These are phyloP conservation scores for Lepus timidus DNA, from an alignment of 2,113 vertebrate species.

Conservation along the genomic window DNA sequence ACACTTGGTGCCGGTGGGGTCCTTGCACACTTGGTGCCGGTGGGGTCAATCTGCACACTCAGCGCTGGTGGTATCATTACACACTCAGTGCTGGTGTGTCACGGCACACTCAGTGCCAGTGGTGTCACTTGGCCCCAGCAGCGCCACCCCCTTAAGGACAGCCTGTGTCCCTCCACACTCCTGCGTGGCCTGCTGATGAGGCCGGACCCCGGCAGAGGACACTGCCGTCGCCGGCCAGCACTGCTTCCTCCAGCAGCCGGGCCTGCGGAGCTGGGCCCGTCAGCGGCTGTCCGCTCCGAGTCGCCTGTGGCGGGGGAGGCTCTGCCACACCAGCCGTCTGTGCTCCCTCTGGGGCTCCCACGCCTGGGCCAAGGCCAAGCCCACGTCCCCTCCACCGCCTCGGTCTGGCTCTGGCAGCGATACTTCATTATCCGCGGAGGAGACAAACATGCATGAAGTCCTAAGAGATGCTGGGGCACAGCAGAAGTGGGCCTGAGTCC, in stretches of 20 bases:
- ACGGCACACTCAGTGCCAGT: not conserved
- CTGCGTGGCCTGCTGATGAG: conserved; percentile 62
- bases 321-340: rapidly evolving
- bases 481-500: rapidly evolving
- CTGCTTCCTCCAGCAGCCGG: conserved; percentile 30
- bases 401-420: not conserved
- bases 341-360: rapidly evolving
- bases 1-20: not conserved
- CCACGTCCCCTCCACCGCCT: too few relatives aligned
- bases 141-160: conserved; percentile 24
- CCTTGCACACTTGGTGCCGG: too few relatives aligned
- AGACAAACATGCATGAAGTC: too few relatives aligned
- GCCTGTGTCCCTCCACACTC: not conserved
- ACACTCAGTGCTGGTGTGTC: conserved; percentile 43
- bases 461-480: rapidly evolving
- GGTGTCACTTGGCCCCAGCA: conserved; percentile 68
- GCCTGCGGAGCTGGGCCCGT: rapidly evolving
- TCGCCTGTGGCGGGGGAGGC: rapidly evolving
- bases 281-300: rapidly evolving
- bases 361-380: rapidly evolving
- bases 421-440: too few relatives aligned
- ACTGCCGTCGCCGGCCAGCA: conserved; percentile 29
- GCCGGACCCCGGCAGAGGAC: conserved; percentile 16
- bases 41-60: too few relatives aligned
- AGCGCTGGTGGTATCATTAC: not conserved